A percentile compares a stretch with the other conserved stretches of the same genome.
Evolutionary conservation across 2,888 invertebrate species (phyloP).

Genomic region (Listrodromus nycthemerus): DNA sequence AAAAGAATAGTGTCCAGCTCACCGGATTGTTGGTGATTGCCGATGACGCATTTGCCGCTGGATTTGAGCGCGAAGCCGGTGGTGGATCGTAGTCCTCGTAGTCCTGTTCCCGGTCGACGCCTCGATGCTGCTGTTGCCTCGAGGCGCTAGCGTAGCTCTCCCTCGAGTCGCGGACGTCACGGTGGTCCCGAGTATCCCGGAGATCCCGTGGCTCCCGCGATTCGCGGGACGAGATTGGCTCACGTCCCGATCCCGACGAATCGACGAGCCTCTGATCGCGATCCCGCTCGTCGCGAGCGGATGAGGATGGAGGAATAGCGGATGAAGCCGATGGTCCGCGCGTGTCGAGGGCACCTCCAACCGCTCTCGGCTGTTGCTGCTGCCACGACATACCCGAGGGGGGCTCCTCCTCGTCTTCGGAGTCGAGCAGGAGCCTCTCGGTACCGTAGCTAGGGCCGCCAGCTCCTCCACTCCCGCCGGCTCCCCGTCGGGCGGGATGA

Average conservation of each 20-base stretch:
- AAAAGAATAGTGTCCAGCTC: conserved; percentile 64
- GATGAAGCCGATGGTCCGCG: conserved; percentile 46
- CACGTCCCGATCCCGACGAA: conserved; percentile 37
- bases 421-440: conserved; percentile 85
- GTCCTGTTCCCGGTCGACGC: conserved; percentile 69
- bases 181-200: conserved; percentile 78
- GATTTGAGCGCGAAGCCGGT: conserved; percentile 69
- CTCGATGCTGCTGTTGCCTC: conserved; percentile 57
- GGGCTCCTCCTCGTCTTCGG: conserved; percentile 81
- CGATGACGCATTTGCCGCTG: conserved; percentile 69
- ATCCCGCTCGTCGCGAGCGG: conserved; percentile 76
- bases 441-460: conserved; percentile 83
- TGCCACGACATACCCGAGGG: conserved; percentile 82
- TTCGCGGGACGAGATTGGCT: conserved; percentile 69
- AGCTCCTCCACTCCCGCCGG: conserved; percentile 69
- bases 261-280: conserved; percentile 72
- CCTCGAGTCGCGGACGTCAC: conserved; percentile 71
- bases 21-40: conserved; percentile 80
- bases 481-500: conserved; percentile 76
- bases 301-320: conserved; percentile 58
- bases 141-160: conserved; percentile 73
- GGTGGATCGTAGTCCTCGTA: conserved; percentile 78
- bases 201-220: conserved; percentile 75
- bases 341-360: conserved; percentile 51
- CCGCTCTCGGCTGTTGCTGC: conserved; percentile 65